A percentile compares a stretch with the other conserved stretches of the same genome.
phyloP scores from a whole-genome alignment of 30 jellyfish, hydroid and myxozoan species.

The Calvadosia cruxmelitensis region DNA sequence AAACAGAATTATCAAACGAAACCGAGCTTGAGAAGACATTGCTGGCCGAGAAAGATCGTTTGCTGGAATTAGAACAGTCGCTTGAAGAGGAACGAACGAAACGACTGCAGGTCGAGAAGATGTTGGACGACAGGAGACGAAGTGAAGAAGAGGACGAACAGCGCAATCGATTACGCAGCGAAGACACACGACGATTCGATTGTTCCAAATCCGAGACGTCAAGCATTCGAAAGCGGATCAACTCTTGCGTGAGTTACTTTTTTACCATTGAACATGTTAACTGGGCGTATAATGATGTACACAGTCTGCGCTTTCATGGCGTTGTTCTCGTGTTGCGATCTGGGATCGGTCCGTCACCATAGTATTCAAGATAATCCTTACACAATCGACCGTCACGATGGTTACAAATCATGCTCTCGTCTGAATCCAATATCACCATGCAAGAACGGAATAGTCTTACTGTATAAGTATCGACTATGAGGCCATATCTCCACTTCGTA shows the following conservation, averaged over 20 bases:
- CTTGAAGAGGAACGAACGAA: constrained; percentile 65
- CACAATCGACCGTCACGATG: too few relatives aligned
- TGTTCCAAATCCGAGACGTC: background rate
- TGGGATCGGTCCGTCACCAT: too few relatives aligned
- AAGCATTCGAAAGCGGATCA: background rate
- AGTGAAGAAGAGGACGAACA: constrained; percentile 16
- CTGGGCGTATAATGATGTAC: too few relatives aligned
- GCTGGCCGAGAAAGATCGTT: constrained; percentile 60
- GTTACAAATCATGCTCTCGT: too few relatives aligned
- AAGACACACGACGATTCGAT: background rate
- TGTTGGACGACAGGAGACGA: constrained; percentile 34
- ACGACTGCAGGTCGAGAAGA: constrained; percentile 63
- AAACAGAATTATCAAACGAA: constrained; percentile 66
- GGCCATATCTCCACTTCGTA: too few relatives aligned
- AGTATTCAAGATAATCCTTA: too few relatives aligned
- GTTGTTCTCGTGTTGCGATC: too few relatives aligned
- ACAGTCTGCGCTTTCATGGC: too few relatives aligned
- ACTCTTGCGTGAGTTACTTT: background rate
- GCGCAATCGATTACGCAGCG: background rate
- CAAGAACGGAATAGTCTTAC: too few relatives aligned
- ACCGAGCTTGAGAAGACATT: constrained; percentile 57
- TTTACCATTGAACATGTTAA: too few relatives aligned
- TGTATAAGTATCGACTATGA: too few relatives aligned
- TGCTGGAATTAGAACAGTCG: constrained; percentile 48
- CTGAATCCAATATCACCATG: too few relatives aligned